A percentile compares a stretch with the other conserved stretches of the same genome.
phyloP scores from a whole-genome alignment of 2,888 invertebrate genomes.

The Euproctis similis region DNA sequence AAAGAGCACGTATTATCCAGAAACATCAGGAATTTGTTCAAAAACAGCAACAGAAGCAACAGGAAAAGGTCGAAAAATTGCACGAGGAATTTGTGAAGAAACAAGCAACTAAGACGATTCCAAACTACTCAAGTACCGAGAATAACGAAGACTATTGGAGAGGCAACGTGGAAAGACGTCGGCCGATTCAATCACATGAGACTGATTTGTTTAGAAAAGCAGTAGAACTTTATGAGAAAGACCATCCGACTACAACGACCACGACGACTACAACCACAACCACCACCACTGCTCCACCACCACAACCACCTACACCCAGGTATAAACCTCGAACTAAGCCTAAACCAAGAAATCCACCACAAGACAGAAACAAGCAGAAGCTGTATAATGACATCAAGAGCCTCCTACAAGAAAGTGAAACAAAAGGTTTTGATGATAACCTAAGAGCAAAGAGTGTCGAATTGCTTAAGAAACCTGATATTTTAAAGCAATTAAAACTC shows the following conservation, averaged over 20 bases:
- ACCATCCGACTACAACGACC: constrained; percentile 81
- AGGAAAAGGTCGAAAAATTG: constrained; percentile 83
- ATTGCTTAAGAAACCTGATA: constrained; percentile 80
- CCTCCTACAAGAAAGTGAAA: constrained; percentile 73
- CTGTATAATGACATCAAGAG: constrained; percentile 76
- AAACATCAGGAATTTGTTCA: constrained; percentile 86
- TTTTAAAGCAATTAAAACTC: constrained; percentile 83
- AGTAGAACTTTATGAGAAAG: constrained; percentile 79
- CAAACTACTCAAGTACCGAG: constrained; percentile 68
- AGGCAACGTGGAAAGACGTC: constrained; percentile 53
- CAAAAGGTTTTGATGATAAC: constrained; percentile 72
- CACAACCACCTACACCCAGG: constrained; percentile 47
- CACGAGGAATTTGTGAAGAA: constrained; percentile 82
- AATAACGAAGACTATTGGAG: constrained; percentile 54
- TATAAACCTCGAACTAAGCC: constrained; percentile 50
- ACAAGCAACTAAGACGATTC: constrained; percentile 79
- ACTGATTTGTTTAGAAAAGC: constrained; percentile 79
- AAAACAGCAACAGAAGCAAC: constrained; percentile 85
- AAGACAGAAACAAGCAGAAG: constrained; percentile 73
- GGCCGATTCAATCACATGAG: constrained; percentile 79
- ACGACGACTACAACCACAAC: constrained; percentile 80
- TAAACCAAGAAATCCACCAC: constrained; percentile 57
- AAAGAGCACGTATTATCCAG: constrained; percentile 82
- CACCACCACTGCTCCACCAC: constrained; percentile 53
- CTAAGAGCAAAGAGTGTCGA: constrained; percentile 71